Evolutionary conservation across 2,797 vertebrate genomes (phyloP).

Genomic region (Aplochiton taeniatus): DNA sequence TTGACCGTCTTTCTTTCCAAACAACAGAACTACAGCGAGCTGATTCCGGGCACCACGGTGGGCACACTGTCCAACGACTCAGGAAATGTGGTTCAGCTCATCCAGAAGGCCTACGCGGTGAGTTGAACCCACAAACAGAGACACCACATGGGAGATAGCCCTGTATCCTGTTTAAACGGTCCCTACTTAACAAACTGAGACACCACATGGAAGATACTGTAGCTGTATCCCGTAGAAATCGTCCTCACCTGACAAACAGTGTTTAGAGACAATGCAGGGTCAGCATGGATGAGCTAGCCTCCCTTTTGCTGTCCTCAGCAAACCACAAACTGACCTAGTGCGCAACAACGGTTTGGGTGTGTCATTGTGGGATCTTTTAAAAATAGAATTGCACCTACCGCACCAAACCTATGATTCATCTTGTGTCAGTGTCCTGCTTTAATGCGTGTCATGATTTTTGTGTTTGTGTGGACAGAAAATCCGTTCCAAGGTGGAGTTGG

Average conservation of each 20-base stretch:
- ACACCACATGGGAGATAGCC: conserved; percentile 11
- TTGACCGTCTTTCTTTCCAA: not conserved
- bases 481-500: conserved; percentile 94
- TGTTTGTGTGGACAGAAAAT: conserved; percentile 82
- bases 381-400: not conserved
- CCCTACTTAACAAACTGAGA: too few species aligned
- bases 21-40: conserved; percentile 92
- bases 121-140: conserved; percentile 46
- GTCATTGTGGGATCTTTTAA: not conserved
- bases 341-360: not conserved
- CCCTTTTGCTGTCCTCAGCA: too few species aligned
- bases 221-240: too few species aligned
- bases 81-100: conserved; percentile 93
- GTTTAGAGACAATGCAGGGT: conserved; percentile 42
- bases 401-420: not conserved
- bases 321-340: too few species aligned
- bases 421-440: not conserved
- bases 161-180: not conserved
- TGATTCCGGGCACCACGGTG: conserved; percentile 95
- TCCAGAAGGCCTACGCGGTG: conserved; percentile 90
- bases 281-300: conserved; percentile 12
- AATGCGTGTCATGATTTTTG: conserved; percentile 4
- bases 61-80: conserved; percentile 88
- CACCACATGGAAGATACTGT: too few species aligned
- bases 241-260: too few species aligned